Base-by-base conservation (phyloP, 1,140 invertebrate genomes). In the Penaeus indicus region DNA sequence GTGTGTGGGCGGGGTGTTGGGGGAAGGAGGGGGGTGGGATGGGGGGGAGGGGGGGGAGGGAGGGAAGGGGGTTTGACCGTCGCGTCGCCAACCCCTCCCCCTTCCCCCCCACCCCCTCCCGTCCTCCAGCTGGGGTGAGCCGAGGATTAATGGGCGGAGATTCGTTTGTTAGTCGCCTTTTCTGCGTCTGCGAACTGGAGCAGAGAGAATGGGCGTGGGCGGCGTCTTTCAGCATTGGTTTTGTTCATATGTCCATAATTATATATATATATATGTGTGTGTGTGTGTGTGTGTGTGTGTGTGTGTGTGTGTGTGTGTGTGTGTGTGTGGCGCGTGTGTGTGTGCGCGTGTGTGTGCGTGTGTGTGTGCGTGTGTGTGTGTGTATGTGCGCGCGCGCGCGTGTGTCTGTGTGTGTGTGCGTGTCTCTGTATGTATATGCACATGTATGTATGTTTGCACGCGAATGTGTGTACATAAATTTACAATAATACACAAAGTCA, bases 281-380 rank as follows among this genome's bases (percentile, higher is more conserved):
- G 8, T 54, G 8, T 54, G 8, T 54, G 8, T 54, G 8, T 54
- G 8, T 54, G 8, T 54, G 8, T 75, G 38, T 75, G 21, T 75
- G 21, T 75, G 21, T 75, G 38, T 75, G 11, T 75, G 38, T 75
- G 21, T 75, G 38, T 75, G 38, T 75, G 38, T 32, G 38, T 75
- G 38, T 75, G 38, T 32, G 38, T 75, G 21, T 75, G 0, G 0
- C 27, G 38, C 27, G 38, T 72, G n/a, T 75, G n/a, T 75, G 27
- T 75, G 8, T 75, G 13, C 38, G 13, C 38, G 25, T 32, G 25
- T 38, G 10, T 32, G 25, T 75, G 72, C 25, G 69, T 75, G 69
- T 75, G 69, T 75, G 69, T 75, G 69, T 75, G 69, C 32, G 69
- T 75, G 69, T 75, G 69, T 75, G n/a, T 75, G n/a, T 75, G 38